These are phyloP conservation scores for Leuctra nigra DNA, from an alignment of 2,888 invertebrate genomes.

Conservation along the genomic window DNA sequence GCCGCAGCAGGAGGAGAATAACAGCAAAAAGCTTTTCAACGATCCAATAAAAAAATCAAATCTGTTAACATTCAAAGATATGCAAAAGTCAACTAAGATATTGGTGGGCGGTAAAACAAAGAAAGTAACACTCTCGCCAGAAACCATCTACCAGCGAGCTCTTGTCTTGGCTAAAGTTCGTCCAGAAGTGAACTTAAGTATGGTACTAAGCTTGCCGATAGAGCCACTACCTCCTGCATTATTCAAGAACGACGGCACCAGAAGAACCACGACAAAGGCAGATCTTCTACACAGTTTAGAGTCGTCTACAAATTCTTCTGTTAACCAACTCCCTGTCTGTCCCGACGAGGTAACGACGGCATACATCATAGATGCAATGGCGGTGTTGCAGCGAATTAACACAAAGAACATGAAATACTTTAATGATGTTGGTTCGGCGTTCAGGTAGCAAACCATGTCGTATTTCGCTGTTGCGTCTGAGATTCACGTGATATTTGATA, in stretches of 20 bases:
- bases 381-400: background rate
- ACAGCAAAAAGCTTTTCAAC: too few species aligned
- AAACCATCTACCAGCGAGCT: background rate
- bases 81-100: background rate
- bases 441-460: background rate
- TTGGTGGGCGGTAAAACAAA: background rate
- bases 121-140: background rate
- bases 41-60: background rate
- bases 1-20: too few species aligned
- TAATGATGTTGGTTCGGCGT: background rate
- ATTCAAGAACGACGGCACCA: background rate
- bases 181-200: background rate
- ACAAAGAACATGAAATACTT: background rate
- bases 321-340: background rate
- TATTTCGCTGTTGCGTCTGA: background rate
- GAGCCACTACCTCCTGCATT: background rate
- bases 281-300: background rate
- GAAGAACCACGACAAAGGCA: background rate
- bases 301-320: background rate
- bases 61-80: background rate
- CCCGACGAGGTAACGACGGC: background rate
- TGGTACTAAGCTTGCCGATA: background rate
- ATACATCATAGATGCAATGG: background rate
- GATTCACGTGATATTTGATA: background rate
- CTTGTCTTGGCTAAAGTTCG: background rate